Evolutionary conservation across 2,888 invertebrate genomes (phyloP).

Genomic region (Sinodicranocentrus sp.): DNA sequence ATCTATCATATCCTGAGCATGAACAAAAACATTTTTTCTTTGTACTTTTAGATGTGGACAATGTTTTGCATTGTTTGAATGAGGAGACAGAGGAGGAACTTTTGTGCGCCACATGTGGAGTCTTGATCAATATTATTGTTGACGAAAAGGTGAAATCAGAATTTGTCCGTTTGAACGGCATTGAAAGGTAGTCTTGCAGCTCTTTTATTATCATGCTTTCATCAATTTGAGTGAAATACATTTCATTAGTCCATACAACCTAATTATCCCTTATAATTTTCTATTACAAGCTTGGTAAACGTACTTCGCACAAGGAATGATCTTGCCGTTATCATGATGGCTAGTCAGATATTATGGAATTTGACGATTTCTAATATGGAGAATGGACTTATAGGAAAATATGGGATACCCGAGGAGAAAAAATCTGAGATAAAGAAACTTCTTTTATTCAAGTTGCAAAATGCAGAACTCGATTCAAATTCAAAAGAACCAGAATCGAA

Average conservation of each 20-base stretch:
- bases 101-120: conserved; percentile 74
- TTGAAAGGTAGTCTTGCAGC: conserved; percentile 63
- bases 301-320: conserved; percentile 69
- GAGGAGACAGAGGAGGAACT: conserved; percentile 71
- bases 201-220: neutral
- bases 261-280: neutral
- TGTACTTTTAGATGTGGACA: conserved; percentile 63
- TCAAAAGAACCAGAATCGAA: neutral
- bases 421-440: conserved; percentile 47
- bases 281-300: conserved; percentile 59
- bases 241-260: no score
- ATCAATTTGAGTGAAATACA: neutral
- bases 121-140: conserved; percentile 75
- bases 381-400: conserved; percentile 29
- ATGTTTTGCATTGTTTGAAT: conserved; percentile 67
- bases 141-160: conserved; percentile 71
- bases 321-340: conserved; percentile 71
- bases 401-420: conserved; percentile 49
- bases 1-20: neutral
- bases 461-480: conserved; percentile 16
- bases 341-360: conserved; percentile 75
- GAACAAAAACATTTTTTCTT: neutral
- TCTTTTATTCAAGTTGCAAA: conserved; percentile 46
- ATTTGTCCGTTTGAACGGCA: conserved; percentile 68
- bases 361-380: conserved; percentile 66